phyloP scores from a whole-genome alignment of 30 jellyfish, hydroid and myxozoan species.

The Aurelia sp. region DNA sequence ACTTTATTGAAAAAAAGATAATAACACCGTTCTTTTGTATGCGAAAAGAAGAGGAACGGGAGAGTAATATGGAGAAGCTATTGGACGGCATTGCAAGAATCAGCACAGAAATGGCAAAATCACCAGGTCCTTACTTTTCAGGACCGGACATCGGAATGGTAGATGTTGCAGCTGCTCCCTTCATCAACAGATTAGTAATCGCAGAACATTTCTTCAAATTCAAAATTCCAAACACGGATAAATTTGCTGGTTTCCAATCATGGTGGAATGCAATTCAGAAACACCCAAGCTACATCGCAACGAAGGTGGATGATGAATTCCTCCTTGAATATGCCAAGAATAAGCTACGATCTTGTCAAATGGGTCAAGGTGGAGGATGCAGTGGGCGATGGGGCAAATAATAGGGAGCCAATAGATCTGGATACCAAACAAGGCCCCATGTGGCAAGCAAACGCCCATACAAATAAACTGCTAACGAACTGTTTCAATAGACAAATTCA shows the following conservation, averaged over 20 bases:
- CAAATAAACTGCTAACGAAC: no score
- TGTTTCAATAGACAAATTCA: no score
- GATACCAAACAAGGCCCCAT: no score
- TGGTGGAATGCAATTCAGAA: slow-evolving; percentile 68
- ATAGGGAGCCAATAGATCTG: no score
- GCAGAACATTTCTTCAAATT: slow-evolving; percentile 47
- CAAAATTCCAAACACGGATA: slow-evolving; percentile 53
- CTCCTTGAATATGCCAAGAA: slow-evolving; percentile 50
- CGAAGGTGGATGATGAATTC: slow-evolving; percentile 46
- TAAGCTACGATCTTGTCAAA: slow-evolving; percentile 30
- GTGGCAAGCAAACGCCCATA: no score
- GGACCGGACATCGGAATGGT: slow-evolving; percentile 58
- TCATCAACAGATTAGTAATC: slow-evolving; percentile 33
- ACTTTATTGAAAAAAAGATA: slow-evolving; percentile 42
- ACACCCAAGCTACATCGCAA: slow-evolving; percentile 64
- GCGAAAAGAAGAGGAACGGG: slow-evolving; percentile 57
- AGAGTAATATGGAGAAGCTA: slow-evolving; percentile 18
- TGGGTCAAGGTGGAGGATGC: no score
- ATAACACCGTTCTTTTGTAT: slow-evolving; percentile 62
- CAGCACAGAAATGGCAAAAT: slow-evolving; percentile 16
- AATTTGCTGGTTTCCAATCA: slow-evolving; percentile 24
- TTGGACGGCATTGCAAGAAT: slow-evolving; percentile 37
- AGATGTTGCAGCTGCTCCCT: slow-evolving; percentile 68
- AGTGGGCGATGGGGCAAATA: no score
- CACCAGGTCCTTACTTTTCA: slow-evolving; percentile 69